Conservation (phyloP, 2,888 invertebrate species). For the Azorinus chamasolen region DNA sequence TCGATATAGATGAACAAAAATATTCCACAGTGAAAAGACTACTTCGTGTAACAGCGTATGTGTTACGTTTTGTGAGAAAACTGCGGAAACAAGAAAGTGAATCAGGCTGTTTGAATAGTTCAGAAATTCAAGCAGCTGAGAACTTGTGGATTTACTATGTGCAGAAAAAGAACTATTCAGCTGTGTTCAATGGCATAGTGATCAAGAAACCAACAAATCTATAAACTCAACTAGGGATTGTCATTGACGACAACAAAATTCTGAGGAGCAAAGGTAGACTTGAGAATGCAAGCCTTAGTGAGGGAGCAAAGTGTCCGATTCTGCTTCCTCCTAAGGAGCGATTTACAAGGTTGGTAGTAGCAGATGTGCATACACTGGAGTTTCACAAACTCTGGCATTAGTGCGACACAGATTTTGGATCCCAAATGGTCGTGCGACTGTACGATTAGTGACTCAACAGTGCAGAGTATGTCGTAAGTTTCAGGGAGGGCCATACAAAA, state of each 20-base stretch:
- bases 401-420: conserved; percentile 40
- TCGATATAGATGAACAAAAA: conserved; percentile 8
- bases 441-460: conserved; percentile 19
- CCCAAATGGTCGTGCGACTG: conserved; percentile 31
- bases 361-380: conserved; percentile 16
- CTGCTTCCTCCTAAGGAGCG: conserved; percentile 6
- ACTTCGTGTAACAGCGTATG: conserved; percentile 20
- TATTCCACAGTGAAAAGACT: conserved; percentile 18
- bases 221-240: conserved; percentile 14
- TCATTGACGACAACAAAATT: no score
- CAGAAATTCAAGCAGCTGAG: conserved; percentile 18
- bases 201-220: conserved; percentile 2
- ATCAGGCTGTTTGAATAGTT: neutral
- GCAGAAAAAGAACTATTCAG: neutral
- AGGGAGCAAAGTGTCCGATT: conserved; percentile 11
- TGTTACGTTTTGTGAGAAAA: conserved; percentile 4
- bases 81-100: neutral
- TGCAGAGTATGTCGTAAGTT: conserved; percentile 25
- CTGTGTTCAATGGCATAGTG: neutral
- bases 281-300: conserved; percentile 16
- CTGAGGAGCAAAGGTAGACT: conserved; percentile 15
- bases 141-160: conserved; percentile 3
- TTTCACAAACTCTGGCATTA: conserved; percentile 29
- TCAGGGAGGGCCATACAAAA: conserved; percentile 32
- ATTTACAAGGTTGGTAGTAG: conserved; percentile 12